These are phyloP conservation scores for Zeugodacus cucurbitae DNA, from an alignment of 1,140 invertebrate genomes.

Conservation along the genomic window DNA sequence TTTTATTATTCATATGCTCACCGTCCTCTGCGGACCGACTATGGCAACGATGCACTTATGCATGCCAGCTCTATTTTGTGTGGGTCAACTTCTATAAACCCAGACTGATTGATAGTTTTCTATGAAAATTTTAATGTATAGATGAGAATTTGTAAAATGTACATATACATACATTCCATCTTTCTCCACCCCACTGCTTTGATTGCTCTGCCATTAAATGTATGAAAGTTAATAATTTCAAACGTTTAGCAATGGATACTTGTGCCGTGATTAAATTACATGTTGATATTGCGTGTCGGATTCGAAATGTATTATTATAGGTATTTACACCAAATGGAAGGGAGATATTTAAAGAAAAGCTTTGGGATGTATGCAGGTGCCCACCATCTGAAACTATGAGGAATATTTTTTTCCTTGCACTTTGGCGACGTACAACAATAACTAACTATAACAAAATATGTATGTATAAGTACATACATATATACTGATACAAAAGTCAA, in stretches of 20 bases:
- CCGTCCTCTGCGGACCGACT: neutral
- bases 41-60: neutral
- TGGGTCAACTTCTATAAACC: slow-evolving; percentile 56
- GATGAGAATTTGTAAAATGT: neutral
- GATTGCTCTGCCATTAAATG: neutral
- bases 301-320: neutral
- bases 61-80: neutral
- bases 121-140: slow-evolving; percentile 46
- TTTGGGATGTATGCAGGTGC: neutral
- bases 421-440: too few species aligned
- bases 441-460: too few species aligned
- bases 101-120: slow-evolving; percentile 56
- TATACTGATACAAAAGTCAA: too few species aligned
- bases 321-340: neutral
- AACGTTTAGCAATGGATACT: neutral
- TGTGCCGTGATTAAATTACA: neutral
- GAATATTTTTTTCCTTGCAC: too few species aligned
- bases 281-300: neutral
- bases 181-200: neutral
- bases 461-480: too few species aligned
- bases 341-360: neutral
- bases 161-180: neutral
- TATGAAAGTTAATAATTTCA: neutral
- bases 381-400: too few species aligned
- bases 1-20: slow-evolving; percentile 55